These are phyloP conservation scores for Salvelinus alpinus DNA, from an alignment of 2,113 vertebrate species.

Conservation along the genomic window DNA sequence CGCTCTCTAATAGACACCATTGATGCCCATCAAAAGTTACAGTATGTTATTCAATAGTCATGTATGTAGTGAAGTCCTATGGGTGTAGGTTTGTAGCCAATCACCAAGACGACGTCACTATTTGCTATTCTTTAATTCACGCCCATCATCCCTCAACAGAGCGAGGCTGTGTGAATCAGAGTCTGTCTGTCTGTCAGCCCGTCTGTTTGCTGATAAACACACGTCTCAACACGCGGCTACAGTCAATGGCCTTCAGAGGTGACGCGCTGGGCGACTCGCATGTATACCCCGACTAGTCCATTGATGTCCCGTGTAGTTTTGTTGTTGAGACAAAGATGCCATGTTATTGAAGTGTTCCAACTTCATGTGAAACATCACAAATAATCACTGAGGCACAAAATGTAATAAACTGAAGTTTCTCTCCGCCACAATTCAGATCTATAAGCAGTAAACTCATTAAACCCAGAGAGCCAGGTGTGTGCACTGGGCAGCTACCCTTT, in stretches of 20 bases:
- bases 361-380: background rate
- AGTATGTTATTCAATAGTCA: background rate
- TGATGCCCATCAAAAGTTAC: too few species aligned
- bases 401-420: too few species aligned
- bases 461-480: background rate
- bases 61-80: background rate
- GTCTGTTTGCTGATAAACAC: constrained; percentile 30
- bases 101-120: background rate
- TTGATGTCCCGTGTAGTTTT: background rate
- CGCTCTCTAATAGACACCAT: too few species aligned
- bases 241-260: constrained; percentile 19
- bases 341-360: background rate
- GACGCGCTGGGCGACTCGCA: background rate
- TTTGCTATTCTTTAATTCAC: background rate
- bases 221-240: constrained; percentile 18
- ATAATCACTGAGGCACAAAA: too few species aligned
- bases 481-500: background rate
- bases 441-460: background rate
- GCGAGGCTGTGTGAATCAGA: constrained; percentile 32
- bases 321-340: background rate
- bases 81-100: background rate
- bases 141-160: constrained; percentile 11
- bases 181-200: constrained; percentile 32
- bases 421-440: too few species aligned
- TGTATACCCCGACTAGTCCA: background rate